These are phyloP conservation scores for Myzus persicae DNA, from an alignment of 1,140 invertebrate genomes.

Conservation along the genomic window DNA sequence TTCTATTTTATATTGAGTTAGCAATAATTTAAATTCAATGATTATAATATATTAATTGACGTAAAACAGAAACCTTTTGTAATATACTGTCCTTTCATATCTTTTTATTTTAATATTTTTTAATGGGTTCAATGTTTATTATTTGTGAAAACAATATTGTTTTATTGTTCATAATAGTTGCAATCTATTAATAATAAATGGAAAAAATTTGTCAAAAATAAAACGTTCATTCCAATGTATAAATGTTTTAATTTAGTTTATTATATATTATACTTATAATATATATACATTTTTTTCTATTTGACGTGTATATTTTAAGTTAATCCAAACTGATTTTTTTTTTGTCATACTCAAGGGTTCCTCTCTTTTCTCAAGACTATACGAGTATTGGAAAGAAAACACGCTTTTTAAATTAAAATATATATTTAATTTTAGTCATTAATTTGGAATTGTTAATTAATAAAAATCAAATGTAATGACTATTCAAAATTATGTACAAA, in stretches of 20 bases:
- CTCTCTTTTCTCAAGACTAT: conserved; percentile 41
- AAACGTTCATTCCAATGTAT: conserved; percentile 49
- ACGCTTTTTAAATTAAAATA: conserved; percentile 21
- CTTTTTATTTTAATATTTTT: not conserved
- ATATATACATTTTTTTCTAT: not conserved
- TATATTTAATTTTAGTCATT: not conserved
- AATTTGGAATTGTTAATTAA: not conserved
- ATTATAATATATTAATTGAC: not conserved
- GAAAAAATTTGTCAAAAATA: conserved; percentile 24
- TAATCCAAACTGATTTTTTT: conserved; percentile 21
- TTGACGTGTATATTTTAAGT: not conserved
- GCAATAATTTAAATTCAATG: not conserved
- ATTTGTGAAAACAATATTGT: conserved; percentile 14
- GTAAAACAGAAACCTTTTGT: conserved; percentile 10
- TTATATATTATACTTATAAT: conserved; percentile 36
- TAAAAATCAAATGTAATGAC: not conserved
- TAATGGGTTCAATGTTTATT: conserved; percentile 24
- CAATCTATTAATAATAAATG: not conserved
- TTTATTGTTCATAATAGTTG: not conserved
- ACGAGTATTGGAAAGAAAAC: conserved; percentile 39
- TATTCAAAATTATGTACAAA: not conserved
- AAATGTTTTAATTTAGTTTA: conserved; percentile 30
- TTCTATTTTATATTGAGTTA: not conserved
- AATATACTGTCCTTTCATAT: conserved; percentile 10
- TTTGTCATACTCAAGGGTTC: conserved; percentile 30